Conservation (phyloP, 2,797 vertebrate species). For the Nasua narica region DNA sequence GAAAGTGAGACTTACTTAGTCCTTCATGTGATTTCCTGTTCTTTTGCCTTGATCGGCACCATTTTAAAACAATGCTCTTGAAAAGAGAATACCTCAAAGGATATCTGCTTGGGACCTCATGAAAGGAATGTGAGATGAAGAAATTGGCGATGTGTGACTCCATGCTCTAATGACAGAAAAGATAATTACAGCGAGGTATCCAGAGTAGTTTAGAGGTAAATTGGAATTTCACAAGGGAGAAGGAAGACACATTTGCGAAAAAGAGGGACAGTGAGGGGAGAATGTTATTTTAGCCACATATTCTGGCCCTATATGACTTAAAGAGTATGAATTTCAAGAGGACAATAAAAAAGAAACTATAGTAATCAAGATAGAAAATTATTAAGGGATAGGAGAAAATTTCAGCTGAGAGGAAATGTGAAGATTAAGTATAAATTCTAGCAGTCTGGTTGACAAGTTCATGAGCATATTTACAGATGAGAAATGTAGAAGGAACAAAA, state of each 20-base stretch:
- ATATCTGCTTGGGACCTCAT: background rate
- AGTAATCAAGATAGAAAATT: constrained; percentile 40
- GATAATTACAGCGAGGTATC: background rate
- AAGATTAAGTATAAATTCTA: constrained; percentile 47
- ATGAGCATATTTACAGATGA: constrained; percentile 12
- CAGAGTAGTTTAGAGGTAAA: background rate
- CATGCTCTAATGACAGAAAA: background rate
- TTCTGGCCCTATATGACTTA: background rate
- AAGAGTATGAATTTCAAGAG: constrained; percentile 62
- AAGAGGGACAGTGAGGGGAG: background rate
- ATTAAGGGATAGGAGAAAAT: constrained; percentile 35
- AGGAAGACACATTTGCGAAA: background rate
- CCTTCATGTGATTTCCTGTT: background rate
- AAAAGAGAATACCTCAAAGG: background rate
- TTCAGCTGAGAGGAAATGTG: constrained; percentile 21
- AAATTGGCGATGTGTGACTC: background rate
- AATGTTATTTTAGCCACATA: constrained; percentile 34
- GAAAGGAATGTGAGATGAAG: background rate
- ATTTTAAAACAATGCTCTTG: background rate
- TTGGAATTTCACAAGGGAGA: background rate
- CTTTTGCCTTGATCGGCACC: background rate
- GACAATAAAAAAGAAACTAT: constrained; percentile 37
- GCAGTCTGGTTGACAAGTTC: constrained; percentile 7
- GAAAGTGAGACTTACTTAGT: background rate
- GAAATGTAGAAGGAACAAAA: constrained; percentile 34